Evolutionary conservation across 2,113 vertebrate species (phyloP).

Genomic region (Poeciliopsis turrubarensis): DNA sequence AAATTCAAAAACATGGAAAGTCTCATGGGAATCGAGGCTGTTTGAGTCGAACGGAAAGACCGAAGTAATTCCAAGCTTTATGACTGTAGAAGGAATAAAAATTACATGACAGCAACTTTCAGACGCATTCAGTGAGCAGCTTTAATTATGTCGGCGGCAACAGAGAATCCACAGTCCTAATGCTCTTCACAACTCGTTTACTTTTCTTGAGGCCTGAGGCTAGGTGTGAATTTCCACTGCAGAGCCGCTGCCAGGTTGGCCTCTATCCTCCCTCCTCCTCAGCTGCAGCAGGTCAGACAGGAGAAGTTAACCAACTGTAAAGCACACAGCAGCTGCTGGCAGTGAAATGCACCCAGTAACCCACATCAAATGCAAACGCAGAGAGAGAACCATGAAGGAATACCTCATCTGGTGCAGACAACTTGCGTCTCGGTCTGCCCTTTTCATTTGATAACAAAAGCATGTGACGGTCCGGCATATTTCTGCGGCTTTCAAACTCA

Average conservation of each 20-base stretch:
- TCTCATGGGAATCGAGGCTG: constrained; percentile 12
- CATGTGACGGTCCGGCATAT: constrained; percentile 23
- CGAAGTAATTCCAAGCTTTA: constrained; percentile 23
- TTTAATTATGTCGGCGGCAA: constrained; percentile 34
- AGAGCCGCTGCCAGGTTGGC: constrained; percentile 43
- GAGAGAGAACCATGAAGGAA: constrained; percentile 13
- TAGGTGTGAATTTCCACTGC: constrained; percentile 73
- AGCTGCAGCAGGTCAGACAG: constrained; percentile 58
- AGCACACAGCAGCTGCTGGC: constrained; percentile 51
- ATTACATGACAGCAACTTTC: constrained; percentile 7
- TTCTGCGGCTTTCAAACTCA: constrained; percentile 26
- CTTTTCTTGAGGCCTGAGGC: constrained; percentile 25
- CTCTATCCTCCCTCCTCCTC: constrained; percentile 10
- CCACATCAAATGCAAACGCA: constrained; percentile 60
- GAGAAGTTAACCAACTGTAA: constrained; percentile 51
- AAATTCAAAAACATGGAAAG: constrained; percentile 14
- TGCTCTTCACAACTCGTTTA: constrained; percentile 55
- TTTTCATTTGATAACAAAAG: constrained; percentile 47
- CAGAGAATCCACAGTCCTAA: constrained; percentile 52
- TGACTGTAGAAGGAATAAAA: constrained; percentile 2
- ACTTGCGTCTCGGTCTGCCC: neutral
- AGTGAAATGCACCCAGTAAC: constrained; percentile 49
- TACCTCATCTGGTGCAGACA: constrained; percentile 33
- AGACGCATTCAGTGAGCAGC: constrained; percentile 12
- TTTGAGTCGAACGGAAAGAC: constrained; percentile 3